Conservation (phyloP, 2,888 invertebrate genomes). For the Sipunculus nudus region DNA sequence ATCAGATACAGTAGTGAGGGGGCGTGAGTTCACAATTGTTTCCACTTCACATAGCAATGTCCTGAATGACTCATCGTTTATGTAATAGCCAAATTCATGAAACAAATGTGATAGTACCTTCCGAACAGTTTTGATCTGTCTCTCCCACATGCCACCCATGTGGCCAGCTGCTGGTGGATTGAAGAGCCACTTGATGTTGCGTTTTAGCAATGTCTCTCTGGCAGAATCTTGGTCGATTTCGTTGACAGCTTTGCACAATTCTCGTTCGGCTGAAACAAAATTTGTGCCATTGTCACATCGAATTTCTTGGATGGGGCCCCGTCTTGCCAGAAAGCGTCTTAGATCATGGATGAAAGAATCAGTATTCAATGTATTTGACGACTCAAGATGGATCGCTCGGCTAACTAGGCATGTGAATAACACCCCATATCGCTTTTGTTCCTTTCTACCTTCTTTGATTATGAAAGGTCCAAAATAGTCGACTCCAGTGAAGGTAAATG, state of each 20-base stretch:
- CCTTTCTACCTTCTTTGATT: conserved; percentile 44
- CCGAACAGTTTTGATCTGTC: conserved; percentile 40
- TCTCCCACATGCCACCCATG: conserved; percentile 47
- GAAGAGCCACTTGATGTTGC: conserved; percentile 28
- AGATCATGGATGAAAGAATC: conserved; percentile 38
- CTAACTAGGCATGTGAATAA: conserved; percentile 55
- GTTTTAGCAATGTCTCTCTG: conserved; percentile 10
- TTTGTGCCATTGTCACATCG: conserved; percentile 10
- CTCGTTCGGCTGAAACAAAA: conserved; percentile 29
- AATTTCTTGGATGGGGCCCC: conserved; percentile 19
- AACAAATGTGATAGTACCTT: conserved; percentile 32
- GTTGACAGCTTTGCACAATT: conserved; percentile 19
- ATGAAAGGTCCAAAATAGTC: conserved; percentile 58
- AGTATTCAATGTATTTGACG: conserved; percentile 28
- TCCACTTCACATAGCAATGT: conserved; percentile 35
- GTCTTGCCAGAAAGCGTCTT: conserved; percentile 30
- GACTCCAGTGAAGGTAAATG: conserved; percentile 51
- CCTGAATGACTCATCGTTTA: conserved; percentile 29
- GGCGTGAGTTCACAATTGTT: conserved; percentile 34
- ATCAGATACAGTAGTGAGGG: conserved; percentile 24
- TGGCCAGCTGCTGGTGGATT: conserved; percentile 44
- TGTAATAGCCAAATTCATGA: background rate
- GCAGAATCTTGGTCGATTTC: conserved; percentile 21
- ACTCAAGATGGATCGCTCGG: conserved; percentile 53
- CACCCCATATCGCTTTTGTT: conserved; percentile 50